Conservation (phyloP, 2,888 invertebrate species). For the Magallana nippona region DNA sequence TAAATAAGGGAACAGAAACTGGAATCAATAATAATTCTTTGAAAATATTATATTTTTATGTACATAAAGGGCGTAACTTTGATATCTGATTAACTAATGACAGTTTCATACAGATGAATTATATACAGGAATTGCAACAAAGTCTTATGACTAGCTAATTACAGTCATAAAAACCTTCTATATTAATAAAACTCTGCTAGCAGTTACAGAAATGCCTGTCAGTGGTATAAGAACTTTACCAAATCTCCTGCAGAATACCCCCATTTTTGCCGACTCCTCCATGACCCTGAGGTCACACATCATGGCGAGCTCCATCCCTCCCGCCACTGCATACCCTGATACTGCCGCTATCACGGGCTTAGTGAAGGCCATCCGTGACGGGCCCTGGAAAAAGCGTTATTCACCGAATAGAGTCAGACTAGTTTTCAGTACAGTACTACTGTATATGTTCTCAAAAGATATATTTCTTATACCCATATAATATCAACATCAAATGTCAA, state of each 20-base stretch:
- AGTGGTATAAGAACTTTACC: constrained; percentile 81
- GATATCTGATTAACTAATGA: too few relatives aligned
- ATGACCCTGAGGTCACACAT: constrained; percentile 94
- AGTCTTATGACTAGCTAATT: too few relatives aligned
- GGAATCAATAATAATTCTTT: neutral
- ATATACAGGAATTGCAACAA: too few relatives aligned
- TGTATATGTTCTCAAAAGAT: too few relatives aligned
- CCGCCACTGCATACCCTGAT: constrained; percentile 93
- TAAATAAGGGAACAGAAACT: neutral
- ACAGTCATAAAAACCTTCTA: too few relatives aligned
- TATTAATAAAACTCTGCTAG: too few relatives aligned
- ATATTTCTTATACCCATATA: neutral
- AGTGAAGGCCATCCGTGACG: constrained; percentile 86
- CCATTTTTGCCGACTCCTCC: constrained; percentile 91
- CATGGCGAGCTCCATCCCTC: constrained; percentile 92
- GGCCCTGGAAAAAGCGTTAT: constrained; percentile 74
- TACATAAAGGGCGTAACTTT: too few relatives aligned
- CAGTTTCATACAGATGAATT: too few relatives aligned
- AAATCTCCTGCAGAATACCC: constrained; percentile 92
- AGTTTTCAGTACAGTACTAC: too few relatives aligned
- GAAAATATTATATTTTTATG: neutral
- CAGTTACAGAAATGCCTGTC: too few relatives aligned
- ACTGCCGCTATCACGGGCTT: constrained; percentile 96
- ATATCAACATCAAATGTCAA: too few relatives aligned
- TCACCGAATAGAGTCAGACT: too few relatives aligned